Percentiles rank a stretch among this genome's conserved stretches.
Evolutionary conservation across 2,797 vertebrate genomes (phyloP).

Genomic region (Hippopotamyrus pictus): DNA sequence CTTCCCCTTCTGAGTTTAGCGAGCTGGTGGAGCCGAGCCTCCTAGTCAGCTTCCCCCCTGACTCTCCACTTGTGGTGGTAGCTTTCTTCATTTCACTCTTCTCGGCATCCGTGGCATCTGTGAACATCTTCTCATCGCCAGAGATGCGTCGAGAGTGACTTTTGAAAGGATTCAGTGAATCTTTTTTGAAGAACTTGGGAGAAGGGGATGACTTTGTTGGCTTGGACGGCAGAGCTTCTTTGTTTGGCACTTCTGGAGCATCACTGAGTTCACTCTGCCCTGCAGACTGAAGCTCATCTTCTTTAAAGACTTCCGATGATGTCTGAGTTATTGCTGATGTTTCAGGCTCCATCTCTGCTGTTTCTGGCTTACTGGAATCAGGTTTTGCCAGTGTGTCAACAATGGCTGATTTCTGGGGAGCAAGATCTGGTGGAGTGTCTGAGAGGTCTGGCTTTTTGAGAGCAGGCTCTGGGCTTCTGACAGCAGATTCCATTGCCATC

Average conservation of each 20-base stretch:
- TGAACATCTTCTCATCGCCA: conserved; percentile 56
- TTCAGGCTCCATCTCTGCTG: conserved; percentile 39
- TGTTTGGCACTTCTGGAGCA: conserved; percentile 51
- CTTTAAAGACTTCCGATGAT: conserved; percentile 37
- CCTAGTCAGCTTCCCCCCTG: conserved; percentile 57
- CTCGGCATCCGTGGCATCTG: conserved; percentile 68
- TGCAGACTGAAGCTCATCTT: conserved; percentile 13
- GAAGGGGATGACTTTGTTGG: conserved; percentile 60
- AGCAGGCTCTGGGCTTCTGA: conserved; percentile 47
- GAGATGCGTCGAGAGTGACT: conserved; percentile 58
- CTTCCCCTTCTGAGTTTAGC: conserved; percentile 64
- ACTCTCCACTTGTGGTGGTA: conserved; percentile 50
- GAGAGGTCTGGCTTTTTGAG: conserved; percentile 44
- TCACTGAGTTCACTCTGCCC: conserved; percentile 46
- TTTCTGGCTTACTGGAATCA: conserved; percentile 33
- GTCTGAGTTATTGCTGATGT: conserved; percentile 42
- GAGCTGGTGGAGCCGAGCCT: conserved; percentile 66
- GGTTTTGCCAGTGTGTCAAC: conserved; percentile 49
- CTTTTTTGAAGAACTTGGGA: conserved; percentile 62
- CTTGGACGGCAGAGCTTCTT: conserved; percentile 54
- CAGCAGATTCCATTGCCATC: conserved; percentile 41
- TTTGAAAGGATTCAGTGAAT: conserved; percentile 56
- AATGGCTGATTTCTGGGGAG: conserved; percentile 47
- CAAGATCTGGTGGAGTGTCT: conserved; percentile 33
- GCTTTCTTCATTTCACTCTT: conserved; percentile 69